phyloP scores from a whole-genome alignment of 2,797 vertebrate genomes.

The Fistularia tabacaria region DNA sequence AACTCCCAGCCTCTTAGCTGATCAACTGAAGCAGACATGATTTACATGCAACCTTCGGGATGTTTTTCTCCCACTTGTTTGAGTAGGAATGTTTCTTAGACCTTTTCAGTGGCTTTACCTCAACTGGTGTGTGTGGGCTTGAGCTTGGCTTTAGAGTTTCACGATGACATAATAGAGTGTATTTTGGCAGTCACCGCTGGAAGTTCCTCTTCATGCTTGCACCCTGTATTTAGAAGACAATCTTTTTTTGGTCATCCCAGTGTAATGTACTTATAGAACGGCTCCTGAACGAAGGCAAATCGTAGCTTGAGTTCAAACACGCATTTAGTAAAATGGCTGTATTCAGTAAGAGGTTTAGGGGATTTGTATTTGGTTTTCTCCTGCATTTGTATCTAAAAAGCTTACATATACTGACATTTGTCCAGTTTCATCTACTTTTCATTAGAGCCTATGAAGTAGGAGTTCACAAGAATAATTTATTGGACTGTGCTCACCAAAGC shows the following conservation, averaged over 20 bases:
- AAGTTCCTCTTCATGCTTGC: slow-evolving; percentile 27
- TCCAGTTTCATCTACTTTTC: too few relatives aligned
- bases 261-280: too few relatives aligned
- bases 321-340: too few relatives aligned
- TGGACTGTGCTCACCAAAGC: too few relatives aligned
- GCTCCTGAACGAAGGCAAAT: too few relatives aligned
- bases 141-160: slow-evolving; percentile 8
- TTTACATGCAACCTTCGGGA: slow-evolving; percentile 37
- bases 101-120: slow-evolving; percentile 13
- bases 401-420: too few relatives aligned
- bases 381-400: too few relatives aligned
- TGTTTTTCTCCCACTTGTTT: slow-evolving; percentile 42
- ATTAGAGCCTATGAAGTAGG: too few relatives aligned
- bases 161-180: slow-evolving; percentile 41
- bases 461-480: too few relatives aligned
- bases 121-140: slow-evolving; percentile 30
- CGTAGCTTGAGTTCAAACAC: too few relatives aligned
- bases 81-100: slow-evolving; percentile 43
- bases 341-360: too few relatives aligned
- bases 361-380: too few relatives aligned
- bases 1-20: not conserved
- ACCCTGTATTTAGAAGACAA: slow-evolving; percentile 17
- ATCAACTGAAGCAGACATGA: slow-evolving; percentile 43
- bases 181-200: slow-evolving; percentile 31
- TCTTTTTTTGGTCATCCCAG: slow-evolving; percentile 4